These are phyloP conservation scores for Aldrovandia affinis DNA, from an alignment of 2,797 vertebrate species.

Conservation along the genomic window DNA sequence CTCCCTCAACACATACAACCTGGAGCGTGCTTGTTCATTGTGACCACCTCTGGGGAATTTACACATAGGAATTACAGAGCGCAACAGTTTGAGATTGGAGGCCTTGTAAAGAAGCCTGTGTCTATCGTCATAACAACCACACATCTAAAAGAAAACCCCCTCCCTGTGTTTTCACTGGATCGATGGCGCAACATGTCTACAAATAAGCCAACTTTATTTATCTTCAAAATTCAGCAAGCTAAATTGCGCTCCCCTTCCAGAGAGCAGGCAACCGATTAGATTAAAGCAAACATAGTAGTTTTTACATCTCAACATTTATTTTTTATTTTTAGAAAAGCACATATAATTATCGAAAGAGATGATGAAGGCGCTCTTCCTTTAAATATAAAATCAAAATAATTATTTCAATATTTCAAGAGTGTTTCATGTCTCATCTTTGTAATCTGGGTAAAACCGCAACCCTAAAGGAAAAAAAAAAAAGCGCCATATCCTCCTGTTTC, in stretches of 20 bases:
- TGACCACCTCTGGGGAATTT: not conserved
- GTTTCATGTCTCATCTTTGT: constrained; percentile 30
- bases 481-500: constrained; percentile 74
- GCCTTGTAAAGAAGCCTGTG: not conserved
- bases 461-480: constrained; percentile 57
- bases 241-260: constrained; percentile 21
- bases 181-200: not conserved
- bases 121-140: not conserved
- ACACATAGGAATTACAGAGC: constrained; percentile 2
- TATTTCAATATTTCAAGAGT: not conserved
- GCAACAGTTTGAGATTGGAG: not conserved
- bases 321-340: constrained; percentile 6
- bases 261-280: constrained; percentile 14
- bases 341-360: constrained; percentile 21
- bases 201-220: not conserved
- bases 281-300: constrained; percentile 19
- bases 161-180: not conserved
- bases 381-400: not conserved
- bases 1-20: not conserved
- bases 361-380: not conserved
- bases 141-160: not conserved
- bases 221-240: constrained; percentile 19
- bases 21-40: not conserved
- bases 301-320: constrained; percentile 1
- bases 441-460: constrained; percentile 27